phyloP scores from a whole-genome alignment of 2,797 vertebrate genomes.

The Orestias chungarensis region DNA sequence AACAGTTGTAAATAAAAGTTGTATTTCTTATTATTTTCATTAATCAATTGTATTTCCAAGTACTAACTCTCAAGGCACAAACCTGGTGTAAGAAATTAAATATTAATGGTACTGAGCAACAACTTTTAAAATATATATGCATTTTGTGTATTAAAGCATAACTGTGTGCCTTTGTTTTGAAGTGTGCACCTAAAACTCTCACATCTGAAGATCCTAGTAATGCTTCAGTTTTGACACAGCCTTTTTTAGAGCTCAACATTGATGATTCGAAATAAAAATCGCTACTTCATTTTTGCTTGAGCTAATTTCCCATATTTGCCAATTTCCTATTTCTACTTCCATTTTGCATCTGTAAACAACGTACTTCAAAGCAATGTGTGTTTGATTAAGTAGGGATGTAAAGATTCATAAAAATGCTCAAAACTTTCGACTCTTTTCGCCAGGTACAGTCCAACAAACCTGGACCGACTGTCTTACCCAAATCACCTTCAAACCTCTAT shows the following conservation, averaged over 20 bases:
- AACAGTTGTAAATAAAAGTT: neutral
- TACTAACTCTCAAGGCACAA: neutral
- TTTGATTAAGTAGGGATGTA: neutral
- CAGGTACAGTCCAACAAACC: no score
- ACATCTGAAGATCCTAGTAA: no score
- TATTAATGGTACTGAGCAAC: no score
- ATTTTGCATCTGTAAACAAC: neutral
- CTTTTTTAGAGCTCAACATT: no score
- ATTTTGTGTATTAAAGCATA: no score
- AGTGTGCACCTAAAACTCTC: no score
- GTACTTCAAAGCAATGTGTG: neutral
- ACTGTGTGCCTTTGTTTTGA: no score
- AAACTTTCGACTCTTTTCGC: neutral
- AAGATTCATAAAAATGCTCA: neutral
- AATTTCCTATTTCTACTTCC: neutral
- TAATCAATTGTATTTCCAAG: neutral
- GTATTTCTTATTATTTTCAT: neutral
- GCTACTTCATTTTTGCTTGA: no score
- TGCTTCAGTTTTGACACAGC: no score
- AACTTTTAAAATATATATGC: no score
- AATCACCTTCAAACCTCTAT: neutral
- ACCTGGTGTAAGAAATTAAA: neutral
- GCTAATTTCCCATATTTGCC: neutral
- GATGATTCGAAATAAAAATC: no score
- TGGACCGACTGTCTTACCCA: no score